phyloP scores from a whole-genome alignment of 92 coral and sea anemone genomes.

The Palythoa grandis region DNA sequence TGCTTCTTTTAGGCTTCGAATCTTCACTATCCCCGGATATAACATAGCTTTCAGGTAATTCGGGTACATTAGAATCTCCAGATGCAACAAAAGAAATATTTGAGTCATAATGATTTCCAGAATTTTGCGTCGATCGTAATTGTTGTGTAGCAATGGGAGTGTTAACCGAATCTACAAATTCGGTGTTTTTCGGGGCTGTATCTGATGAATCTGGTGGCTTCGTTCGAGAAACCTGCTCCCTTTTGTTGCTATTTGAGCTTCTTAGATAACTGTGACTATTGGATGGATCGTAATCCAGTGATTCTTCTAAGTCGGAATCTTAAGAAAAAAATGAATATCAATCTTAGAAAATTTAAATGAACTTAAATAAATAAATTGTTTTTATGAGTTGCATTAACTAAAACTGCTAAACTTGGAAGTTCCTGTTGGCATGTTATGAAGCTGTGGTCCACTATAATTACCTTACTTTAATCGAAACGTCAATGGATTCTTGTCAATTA shows the following conservation, averaged over 20 bases:
- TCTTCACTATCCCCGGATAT: background rate
- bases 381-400: no score
- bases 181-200: background rate
- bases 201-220: background rate
- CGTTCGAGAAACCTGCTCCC: background rate
- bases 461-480: no score
- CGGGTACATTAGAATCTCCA: conserved; percentile 31
- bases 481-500: no score
- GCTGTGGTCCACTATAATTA: background rate
- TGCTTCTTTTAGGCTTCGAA: conserved; percentile 18
- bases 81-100: conserved; percentile 33
- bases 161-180: background rate
- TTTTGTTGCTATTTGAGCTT: background rate
- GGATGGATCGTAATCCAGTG: conserved; percentile 13
- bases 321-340: background rate
- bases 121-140: background rate
- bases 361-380: no score
- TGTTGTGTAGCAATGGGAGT: background rate
- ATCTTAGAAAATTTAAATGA: background rate
- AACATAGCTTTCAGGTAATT: background rate
- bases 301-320: conserved; percentile 29
- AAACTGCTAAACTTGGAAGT: background rate
- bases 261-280: background rate
- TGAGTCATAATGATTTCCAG: background rate
- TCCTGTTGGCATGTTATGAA: background rate